These are phyloP conservation scores for Sialia sialis DNA, from an alignment of 2,113 vertebrate genomes.

Conservation along the genomic window DNA sequence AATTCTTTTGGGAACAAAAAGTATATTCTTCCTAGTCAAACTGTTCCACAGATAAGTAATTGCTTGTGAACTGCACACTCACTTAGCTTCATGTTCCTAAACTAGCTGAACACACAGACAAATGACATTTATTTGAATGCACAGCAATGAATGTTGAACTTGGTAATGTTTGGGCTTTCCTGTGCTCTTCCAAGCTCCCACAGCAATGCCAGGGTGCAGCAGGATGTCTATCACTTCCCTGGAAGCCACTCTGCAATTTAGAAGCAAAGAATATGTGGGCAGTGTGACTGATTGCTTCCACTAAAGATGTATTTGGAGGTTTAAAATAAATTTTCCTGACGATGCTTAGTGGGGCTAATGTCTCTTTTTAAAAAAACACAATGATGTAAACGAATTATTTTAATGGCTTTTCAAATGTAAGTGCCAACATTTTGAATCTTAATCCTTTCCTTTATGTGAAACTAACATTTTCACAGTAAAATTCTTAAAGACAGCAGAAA, in stretches of 20 bases:
- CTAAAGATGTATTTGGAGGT: not conserved
- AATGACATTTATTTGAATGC: not conserved
- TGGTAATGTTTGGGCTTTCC: not conserved
- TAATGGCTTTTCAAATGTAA: not conserved
- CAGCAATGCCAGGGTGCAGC: not conserved
- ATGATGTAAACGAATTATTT: not conserved
- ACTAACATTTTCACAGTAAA: not conserved
- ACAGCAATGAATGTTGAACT: not conserved
- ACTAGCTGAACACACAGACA: not conserved
- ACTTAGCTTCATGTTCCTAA: not conserved
- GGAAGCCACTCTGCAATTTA: not conserved
- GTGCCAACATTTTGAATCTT: not conserved
- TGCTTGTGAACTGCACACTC: not conserved
- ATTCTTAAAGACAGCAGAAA: not conserved
- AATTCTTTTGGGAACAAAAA: not conserved
- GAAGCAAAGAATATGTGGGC: not conserved
- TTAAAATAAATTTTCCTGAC: not conserved
- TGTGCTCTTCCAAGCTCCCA: not conserved
- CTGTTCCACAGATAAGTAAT: not conserved
- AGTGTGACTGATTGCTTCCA: not conserved
- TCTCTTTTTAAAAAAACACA: not conserved
- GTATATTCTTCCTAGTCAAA: not conserved
- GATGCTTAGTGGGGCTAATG: not conserved
- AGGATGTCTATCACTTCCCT: not conserved
- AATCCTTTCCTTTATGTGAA: not conserved